Conservation (phyloP, 2,888 invertebrate genomes). For the Latrodectus elegans region DNA sequence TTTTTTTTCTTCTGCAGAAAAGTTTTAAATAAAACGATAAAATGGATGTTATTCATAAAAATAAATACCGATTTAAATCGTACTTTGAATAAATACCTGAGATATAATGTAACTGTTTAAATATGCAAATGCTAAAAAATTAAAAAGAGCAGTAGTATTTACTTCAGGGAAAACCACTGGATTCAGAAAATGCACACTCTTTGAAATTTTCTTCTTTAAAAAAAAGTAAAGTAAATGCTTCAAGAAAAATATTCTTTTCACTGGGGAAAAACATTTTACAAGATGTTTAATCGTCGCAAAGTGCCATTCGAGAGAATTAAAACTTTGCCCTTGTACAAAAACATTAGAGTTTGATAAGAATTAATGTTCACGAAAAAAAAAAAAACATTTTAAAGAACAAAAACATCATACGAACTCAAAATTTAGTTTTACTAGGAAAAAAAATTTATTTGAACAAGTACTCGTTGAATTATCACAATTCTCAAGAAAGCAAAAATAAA, state of each 20-base stretch:
- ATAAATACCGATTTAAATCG: no score
- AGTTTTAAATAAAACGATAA: no score
- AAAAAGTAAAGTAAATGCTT: background rate
- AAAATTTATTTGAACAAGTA: background rate
- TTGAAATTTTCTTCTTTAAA: no score
- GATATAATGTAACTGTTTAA: no score
- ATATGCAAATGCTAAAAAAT: no score
- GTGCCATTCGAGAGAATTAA: constrained; percentile 13
- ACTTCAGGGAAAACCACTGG: no score
- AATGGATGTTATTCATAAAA: no score
- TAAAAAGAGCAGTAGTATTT: no score
- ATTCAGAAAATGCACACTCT: no score
- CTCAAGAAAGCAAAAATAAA: constrained; percentile 33
- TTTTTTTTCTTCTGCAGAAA: no score
- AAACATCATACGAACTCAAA: background rate
- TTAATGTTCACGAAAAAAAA: background rate
- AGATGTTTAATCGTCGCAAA: constrained; percentile 14
- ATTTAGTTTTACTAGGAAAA: background rate
- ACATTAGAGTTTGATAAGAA: constrained; percentile 2
- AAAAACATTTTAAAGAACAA: background rate
- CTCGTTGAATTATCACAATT: constrained; percentile 13
- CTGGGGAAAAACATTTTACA: background rate
- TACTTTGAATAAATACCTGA: no score
- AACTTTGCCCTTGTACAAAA: constrained; percentile 1
- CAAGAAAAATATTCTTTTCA: background rate